Evolutionary conservation across 2,888 invertebrate genomes (phyloP).

Genomic region (Cheiracanthium punctorium): DNA sequence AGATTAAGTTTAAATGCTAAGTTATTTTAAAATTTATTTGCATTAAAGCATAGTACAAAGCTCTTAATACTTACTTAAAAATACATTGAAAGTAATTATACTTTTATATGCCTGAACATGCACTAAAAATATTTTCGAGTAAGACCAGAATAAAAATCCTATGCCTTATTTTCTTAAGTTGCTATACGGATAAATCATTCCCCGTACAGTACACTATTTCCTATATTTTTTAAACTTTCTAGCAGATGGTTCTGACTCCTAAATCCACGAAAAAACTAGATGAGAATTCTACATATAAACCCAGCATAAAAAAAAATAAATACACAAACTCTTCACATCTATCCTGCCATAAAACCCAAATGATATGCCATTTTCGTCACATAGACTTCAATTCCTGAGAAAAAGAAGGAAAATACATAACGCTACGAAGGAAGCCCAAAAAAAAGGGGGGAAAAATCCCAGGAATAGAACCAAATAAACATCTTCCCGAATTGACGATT

Average conservation of each 20-base stretch:
- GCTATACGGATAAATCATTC: too few species aligned
- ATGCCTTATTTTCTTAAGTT: too few species aligned
- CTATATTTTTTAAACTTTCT: too few species aligned
- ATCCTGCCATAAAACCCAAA: constrained; percentile 23
- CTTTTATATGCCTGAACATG: too few species aligned
- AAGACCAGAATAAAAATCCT: too few species aligned
- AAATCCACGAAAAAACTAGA: neutral
- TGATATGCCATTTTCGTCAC: constrained; percentile 52
- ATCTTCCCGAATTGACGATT: constrained; percentile 59
- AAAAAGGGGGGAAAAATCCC: neutral
- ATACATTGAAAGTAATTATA: too few species aligned
- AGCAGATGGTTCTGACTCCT: neutral
- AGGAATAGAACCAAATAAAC: constrained; percentile 50
- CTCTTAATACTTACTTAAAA: too few species aligned
- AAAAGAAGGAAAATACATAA: neutral
- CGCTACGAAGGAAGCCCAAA: neutral
- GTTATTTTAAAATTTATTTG: too few species aligned
- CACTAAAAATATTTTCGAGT: too few species aligned
- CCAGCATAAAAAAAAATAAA: neutral
- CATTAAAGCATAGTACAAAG: too few species aligned
- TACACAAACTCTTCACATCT: neutral
- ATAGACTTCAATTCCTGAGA: constrained; percentile 26
- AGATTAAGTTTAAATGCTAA: too few species aligned
- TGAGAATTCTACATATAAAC: neutral
- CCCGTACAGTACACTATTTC: too few species aligned